Conservation (phyloP, 1,140 invertebrate genomes). For the Zaprionus tsacasi region DNA sequence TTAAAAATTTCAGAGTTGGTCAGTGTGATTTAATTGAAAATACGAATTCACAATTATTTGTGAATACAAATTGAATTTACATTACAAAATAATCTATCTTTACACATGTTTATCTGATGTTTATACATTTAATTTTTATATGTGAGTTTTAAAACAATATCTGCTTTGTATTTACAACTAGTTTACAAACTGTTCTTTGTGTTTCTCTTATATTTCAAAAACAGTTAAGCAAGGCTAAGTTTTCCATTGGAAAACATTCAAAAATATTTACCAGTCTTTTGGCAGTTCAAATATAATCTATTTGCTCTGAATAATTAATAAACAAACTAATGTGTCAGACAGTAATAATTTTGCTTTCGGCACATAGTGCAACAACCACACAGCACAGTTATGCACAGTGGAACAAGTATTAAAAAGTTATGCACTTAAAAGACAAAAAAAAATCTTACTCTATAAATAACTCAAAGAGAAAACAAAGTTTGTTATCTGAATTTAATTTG, state of each 20-base stretch:
- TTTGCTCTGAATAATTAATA: slow-evolving; percentile 18
- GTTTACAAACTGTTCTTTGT: neutral
- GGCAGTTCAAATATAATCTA: neutral
- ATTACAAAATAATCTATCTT: no score
- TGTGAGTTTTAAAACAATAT: neutral
- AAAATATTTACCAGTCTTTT: slow-evolving; percentile 4
- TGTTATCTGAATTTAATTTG: neutral
- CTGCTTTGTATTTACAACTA: neutral
- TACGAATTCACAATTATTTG: neutral
- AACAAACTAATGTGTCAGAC: neutral
- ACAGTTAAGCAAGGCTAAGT: neutral
- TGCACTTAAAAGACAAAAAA: neutral
- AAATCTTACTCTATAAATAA: neutral
- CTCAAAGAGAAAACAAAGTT: neutral
- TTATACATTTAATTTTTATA: neutral
- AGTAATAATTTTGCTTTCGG: neutral
- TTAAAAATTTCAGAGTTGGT: neutral
- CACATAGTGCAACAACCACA: neutral
- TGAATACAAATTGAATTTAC: no score
- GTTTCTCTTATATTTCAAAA: neutral
- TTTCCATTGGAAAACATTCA: neutral
- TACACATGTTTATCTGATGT: no score
- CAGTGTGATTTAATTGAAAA: neutral
- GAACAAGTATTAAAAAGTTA: neutral
- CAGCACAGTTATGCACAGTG: neutral